Evolutionary conservation across 2,888 invertebrate species (phyloP).

Genomic region (Choreutis nemorana): DNA sequence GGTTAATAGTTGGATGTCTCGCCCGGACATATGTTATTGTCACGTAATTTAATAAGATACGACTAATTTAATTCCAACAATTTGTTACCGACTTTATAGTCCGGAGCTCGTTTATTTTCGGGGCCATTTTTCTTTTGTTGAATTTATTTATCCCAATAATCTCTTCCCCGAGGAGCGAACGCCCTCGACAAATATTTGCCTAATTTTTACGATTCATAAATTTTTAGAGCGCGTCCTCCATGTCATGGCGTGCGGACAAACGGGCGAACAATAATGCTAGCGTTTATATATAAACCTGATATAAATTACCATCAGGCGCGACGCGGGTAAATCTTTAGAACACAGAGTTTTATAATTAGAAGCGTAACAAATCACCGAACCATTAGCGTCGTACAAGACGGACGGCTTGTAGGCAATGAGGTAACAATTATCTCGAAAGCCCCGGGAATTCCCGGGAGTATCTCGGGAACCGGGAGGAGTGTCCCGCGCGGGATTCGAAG

Average conservation of each 20-base stretch:
- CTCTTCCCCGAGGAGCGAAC: too few relatives aligned
- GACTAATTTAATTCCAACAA: slow-evolving; percentile 44
- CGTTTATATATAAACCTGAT: too few relatives aligned
- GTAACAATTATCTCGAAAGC: slow-evolving; percentile 36
- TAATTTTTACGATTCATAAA: too few relatives aligned
- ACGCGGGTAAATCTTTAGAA: too few relatives aligned
- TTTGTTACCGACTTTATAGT: slow-evolving; percentile 33
- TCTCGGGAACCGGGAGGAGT: slow-evolving; percentile 10
- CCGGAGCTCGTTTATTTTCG: slow-evolving; percentile 30
- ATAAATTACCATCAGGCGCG: too few relatives aligned
- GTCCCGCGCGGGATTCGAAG: slow-evolving; percentile 22
- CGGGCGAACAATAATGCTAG: too few relatives aligned
- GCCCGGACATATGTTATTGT: slow-evolving; percentile 42
- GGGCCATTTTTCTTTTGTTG: slow-evolving; percentile 18
- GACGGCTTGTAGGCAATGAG: slow-evolving; percentile 35
- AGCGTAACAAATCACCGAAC: slow-evolving; percentile 39
- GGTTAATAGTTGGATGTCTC: slow-evolving; percentile 31
- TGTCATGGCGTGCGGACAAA: too few relatives aligned
- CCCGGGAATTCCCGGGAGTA: slow-evolving; percentile 12
- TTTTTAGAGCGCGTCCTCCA: too few relatives aligned
- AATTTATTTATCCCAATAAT: too few relatives aligned
- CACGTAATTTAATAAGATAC: slow-evolving; percentile 41
- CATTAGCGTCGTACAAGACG: slow-evolving; percentile 45
- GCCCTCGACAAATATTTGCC: too few relatives aligned
- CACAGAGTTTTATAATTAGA: slow-evolving; percentile 29